These are phyloP conservation scores for Osmerus eperlanus DNA, from an alignment of 2,113 vertebrate species.

Conservation along the genomic window DNA sequence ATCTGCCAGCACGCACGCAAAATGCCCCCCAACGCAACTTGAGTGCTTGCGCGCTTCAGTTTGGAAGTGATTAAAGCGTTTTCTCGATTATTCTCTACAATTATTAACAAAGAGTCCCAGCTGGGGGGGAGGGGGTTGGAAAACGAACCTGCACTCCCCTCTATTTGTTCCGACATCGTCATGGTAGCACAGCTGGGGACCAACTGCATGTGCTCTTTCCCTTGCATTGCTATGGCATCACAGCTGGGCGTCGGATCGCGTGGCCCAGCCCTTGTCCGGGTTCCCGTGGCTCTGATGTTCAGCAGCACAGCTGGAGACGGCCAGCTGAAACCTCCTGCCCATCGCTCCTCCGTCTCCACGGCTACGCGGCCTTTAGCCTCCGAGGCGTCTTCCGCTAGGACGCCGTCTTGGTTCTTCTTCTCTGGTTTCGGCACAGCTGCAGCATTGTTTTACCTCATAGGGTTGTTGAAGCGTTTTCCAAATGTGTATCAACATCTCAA, in stretches of 20 bases:
- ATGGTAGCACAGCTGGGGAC: constrained; percentile 28
- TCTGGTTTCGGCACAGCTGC: constrained; percentile 33
- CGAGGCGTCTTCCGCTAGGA: constrained; percentile 49
- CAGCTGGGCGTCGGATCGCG: constrained; percentile 37
- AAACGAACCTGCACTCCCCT: neutral
- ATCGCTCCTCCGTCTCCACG: constrained; percentile 48
- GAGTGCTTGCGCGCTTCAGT: no score
- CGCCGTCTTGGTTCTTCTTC: constrained; percentile 46
- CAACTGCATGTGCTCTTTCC: constrained; percentile 19
- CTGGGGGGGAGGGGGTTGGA: neutral
- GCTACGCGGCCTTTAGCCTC: constrained; percentile 52
- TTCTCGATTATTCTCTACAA: neutral
- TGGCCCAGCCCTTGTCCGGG: constrained; percentile 25
- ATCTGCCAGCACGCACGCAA: no score
- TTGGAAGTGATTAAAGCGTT: neutral
- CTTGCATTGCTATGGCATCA: constrained; percentile 28
- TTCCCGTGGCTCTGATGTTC: constrained; percentile 54
- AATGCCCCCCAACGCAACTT: no score
- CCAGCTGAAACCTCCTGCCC: constrained; percentile 43
- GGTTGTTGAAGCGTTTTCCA: neutral
- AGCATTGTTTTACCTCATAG: constrained; percentile 25
- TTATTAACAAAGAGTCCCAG: neutral
- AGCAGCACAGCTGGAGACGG: constrained; percentile 59
- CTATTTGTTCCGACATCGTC: constrained; percentile 14
- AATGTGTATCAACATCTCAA: neutral